These are phyloP conservation scores for Drosophila tanythrix DNA, from an alignment of 2,888 invertebrate genomes.

Conservation along the genomic window DNA sequence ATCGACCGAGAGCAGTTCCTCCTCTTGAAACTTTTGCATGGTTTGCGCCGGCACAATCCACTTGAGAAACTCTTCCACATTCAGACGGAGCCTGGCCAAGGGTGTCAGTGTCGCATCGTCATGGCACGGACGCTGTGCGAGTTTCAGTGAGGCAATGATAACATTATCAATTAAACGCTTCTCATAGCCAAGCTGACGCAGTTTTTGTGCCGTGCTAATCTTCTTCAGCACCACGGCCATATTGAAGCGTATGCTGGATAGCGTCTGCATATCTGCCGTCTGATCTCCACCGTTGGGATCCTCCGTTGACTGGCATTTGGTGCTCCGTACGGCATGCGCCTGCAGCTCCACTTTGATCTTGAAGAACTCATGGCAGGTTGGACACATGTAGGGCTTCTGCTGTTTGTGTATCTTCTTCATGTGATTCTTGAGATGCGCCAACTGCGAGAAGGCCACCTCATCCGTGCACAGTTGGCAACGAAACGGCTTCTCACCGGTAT, in stretches of 20 bases:
- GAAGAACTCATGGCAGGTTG: slow-evolving; percentile 90
- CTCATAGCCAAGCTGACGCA: slow-evolving; percentile 91
- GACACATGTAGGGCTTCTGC: slow-evolving; percentile 91
- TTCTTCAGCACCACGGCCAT: slow-evolving; percentile 92
- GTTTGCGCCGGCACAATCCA: slow-evolving; percentile 92
- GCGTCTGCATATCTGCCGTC: slow-evolving; percentile 85
- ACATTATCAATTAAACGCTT: slow-evolving; percentile 91
- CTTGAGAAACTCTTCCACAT: slow-evolving; percentile 91
- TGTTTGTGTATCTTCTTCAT: slow-evolving; percentile 94
- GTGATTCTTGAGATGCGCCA: slow-evolving; percentile 95
- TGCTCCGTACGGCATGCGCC: slow-evolving; percentile 87
- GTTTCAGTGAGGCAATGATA: slow-evolving; percentile 90
- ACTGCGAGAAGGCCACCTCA: slow-evolving; percentile 90
- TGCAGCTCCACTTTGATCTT: slow-evolving; percentile 91
- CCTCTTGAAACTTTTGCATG: slow-evolving; percentile 90
- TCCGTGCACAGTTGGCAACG: slow-evolving; percentile 88
- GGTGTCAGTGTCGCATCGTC: slow-evolving; percentile 86
- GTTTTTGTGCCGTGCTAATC: slow-evolving; percentile 92
- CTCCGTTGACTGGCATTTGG: slow-evolving; percentile 44
- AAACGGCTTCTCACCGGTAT: slow-evolving; percentile 95
- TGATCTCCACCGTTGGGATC: slow-evolving; percentile 46
- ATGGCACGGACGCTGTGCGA: slow-evolving; percentile 90
- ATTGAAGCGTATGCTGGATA: slow-evolving; percentile 91
- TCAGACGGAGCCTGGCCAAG: slow-evolving; percentile 89
- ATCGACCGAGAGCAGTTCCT: slow-evolving; percentile 91